Evolutionary conservation across 2,113 vertebrate genomes (phyloP).

Genomic region (Macheiramphus alcinus): DNA sequence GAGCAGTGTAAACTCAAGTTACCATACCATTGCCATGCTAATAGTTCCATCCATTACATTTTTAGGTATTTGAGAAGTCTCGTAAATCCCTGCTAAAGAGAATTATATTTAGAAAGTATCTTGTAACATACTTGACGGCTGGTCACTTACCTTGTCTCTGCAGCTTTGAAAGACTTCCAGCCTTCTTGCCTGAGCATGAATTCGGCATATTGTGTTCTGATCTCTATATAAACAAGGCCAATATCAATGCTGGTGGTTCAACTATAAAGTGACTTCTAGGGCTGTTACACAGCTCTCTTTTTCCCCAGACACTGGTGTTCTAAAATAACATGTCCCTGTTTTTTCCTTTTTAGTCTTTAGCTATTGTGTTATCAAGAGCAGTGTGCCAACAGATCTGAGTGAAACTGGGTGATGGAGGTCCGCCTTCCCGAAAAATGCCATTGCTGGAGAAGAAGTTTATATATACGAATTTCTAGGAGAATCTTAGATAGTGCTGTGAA

Average conservation of each 20-base stretch:
- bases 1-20: not conserved
- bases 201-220: not conserved
- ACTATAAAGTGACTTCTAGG: not conserved
- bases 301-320: not conserved
- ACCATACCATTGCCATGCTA: not conserved
- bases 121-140: not conserved
- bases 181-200: not conserved
- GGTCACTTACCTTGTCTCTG: not conserved
- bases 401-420: not conserved
- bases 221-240: not conserved
- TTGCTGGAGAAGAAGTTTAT: not conserved
- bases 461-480: not conserved
- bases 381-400: not conserved
- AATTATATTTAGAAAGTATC: conserved; percentile 49
- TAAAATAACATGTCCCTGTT: not conserved
- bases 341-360: not conserved
- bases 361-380: not conserved
- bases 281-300: not conserved
- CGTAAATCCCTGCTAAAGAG: not conserved
- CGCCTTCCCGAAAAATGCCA: not conserved
- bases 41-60: not conserved
- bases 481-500: not conserved
- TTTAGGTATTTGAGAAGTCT: not conserved
- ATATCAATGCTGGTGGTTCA: not conserved
- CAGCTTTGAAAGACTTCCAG: not conserved